These are phyloP conservation scores for Conistra vaccinii DNA, from an alignment of 2,888 invertebrate genomes.

Conservation along the genomic window DNA sequence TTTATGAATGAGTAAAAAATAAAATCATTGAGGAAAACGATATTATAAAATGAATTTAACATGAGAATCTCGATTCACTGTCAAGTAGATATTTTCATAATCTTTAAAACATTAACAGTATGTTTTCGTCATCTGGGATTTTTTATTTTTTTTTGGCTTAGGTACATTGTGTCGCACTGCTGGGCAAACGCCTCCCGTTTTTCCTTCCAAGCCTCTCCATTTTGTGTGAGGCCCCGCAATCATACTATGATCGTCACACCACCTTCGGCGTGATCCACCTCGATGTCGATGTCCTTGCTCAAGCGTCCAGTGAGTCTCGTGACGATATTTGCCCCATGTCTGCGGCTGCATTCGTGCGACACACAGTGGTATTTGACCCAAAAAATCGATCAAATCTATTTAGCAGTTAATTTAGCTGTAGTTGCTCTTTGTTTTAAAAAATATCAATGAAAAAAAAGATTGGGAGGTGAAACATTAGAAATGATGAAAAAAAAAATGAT, in stretches of 20 bases:
- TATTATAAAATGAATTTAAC: conserved; percentile 42
- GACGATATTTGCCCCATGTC: background rate
- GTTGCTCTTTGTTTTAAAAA: too few relatives aligned
- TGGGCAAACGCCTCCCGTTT: background rate
- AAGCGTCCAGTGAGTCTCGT: background rate
- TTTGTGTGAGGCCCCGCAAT: background rate
- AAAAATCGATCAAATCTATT: too few relatives aligned
- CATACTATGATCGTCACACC: background rate
- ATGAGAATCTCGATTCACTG: conserved; percentile 31
- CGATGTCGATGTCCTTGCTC: background rate
- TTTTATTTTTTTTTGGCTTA: background rate
- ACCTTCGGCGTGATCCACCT: background rate
- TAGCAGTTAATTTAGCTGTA: too few relatives aligned
- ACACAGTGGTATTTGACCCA: too few relatives aligned
- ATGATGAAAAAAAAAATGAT: too few relatives aligned
- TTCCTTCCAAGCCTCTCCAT: background rate
- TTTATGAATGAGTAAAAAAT: conserved; percentile 32
- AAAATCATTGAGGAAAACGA: conserved; percentile 46
- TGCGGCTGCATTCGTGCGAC: background rate
- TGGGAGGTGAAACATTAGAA: too few relatives aligned
- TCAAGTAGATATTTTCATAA: conserved; percentile 11
- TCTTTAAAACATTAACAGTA: conserved; percentile 2
- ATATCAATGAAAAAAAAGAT: too few relatives aligned
- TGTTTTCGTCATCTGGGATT: background rate
- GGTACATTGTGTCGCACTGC: background rate